Percentiles rank a stretch among this genome's conserved stretches.
These are phyloP conservation scores for Idaea aversata DNA, from an alignment of 2,888 invertebrate species.

Conservation along the genomic window DNA sequence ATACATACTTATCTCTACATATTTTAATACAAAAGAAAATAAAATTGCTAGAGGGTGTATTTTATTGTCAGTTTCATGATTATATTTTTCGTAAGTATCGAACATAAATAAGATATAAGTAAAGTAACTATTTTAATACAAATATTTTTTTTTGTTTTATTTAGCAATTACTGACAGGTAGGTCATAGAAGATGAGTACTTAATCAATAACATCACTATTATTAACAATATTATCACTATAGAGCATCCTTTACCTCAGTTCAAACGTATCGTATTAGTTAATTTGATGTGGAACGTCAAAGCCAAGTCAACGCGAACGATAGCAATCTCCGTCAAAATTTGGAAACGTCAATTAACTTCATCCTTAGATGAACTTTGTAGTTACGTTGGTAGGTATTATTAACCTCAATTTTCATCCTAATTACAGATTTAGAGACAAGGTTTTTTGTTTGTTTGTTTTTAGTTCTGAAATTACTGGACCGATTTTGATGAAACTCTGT, in stretches of 20 bases:
- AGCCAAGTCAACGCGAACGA: slow-evolving; percentile 12
- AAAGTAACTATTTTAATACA: background rate
- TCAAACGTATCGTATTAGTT: slow-evolving; percentile 8
- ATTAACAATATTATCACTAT: background rate
- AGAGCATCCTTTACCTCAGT: background rate
- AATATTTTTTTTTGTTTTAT: too few relatives aligned
- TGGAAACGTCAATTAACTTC: slow-evolving; percentile 17
- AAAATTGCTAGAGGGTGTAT: background rate
- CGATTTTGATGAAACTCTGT: too few relatives aligned
- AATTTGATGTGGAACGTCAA: slow-evolving; percentile 22
- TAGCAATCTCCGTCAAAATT: slow-evolving; percentile 18
- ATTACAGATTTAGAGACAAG: too few relatives aligned
- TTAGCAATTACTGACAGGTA: background rate
- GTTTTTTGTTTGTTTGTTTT: too few relatives aligned
- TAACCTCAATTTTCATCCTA: background rate
- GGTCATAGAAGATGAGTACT: background rate
- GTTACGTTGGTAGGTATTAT: background rate
- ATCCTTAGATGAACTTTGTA: background rate
- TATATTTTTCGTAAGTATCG: background rate
- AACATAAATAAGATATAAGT: background rate
- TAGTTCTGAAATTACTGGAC: too few relatives aligned
- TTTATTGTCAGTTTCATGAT: background rate
- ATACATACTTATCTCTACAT: background rate
- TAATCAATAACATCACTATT: background rate
- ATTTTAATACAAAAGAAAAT: background rate